phyloP scores from a whole-genome alignment of 2,888 invertebrate species.

The Euplagia quadripunctaria region DNA sequence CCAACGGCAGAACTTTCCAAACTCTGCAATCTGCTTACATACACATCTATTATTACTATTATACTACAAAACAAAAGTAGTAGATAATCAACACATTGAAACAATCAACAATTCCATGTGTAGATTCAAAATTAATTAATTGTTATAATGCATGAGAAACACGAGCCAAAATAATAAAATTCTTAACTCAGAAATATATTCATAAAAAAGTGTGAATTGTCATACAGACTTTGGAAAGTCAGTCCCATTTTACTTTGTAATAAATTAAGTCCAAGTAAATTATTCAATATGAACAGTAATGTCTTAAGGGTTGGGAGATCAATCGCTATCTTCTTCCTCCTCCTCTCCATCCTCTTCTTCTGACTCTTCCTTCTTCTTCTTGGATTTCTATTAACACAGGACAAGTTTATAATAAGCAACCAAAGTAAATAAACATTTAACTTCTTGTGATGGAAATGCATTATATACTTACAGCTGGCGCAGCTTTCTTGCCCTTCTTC shows the following conservation, averaged over 20 bases:
- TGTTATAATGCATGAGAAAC: slow-evolving; percentile 58
- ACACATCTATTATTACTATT: slow-evolving; percentile 69
- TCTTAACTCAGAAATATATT: slow-evolving; percentile 47
- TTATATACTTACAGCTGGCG: slow-evolving; percentile 74
- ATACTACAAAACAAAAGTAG: slow-evolving; percentile 69
- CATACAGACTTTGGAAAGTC: slow-evolving; percentile 85
- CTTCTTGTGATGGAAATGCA: neutral
- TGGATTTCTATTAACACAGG: slow-evolving; percentile 71
- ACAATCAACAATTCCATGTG: slow-evolving; percentile 75
- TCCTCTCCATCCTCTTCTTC: slow-evolving; percentile 90
- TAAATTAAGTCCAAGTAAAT: slow-evolving; percentile 87
- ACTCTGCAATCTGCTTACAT: slow-evolving; percentile 76
- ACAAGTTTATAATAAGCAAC: slow-evolving; percentile 14
- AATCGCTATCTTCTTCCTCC: slow-evolving; percentile 90
- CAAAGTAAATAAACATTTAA: slow-evolving; percentile 8
- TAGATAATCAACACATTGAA: slow-evolving; percentile 67
- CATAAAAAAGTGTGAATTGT: slow-evolving; percentile 58
- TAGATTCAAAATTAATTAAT: slow-evolving; percentile 66
- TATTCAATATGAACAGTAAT: slow-evolving; percentile 86
- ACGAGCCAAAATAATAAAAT: slow-evolving; percentile 52
- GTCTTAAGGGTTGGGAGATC: slow-evolving; percentile 82
- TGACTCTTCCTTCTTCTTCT: slow-evolving; percentile 89
- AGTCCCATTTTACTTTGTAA: slow-evolving; percentile 85
- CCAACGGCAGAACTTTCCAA: slow-evolving; percentile 85
- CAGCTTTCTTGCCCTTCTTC: slow-evolving; percentile 84